Conservation (phyloP, 2,113 vertebrate species). For the Nesoenas mayeri region DNA sequence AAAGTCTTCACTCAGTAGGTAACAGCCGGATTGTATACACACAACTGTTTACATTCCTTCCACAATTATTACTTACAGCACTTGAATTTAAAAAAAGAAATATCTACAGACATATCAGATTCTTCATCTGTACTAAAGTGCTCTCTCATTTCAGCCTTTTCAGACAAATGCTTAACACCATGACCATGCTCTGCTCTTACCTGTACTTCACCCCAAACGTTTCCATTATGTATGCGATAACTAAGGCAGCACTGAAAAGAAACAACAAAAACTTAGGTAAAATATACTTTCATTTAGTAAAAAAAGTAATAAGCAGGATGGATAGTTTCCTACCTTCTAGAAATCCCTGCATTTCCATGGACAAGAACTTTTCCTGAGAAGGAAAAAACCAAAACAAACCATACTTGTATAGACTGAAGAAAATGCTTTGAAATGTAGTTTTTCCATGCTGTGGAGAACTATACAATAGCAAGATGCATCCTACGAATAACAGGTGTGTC, state of each 20-base stretch:
- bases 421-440: not conserved
- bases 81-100: not conserved
- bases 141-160: not conserved
- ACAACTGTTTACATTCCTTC: not conserved
- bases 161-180: not conserved
- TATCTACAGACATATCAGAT: not conserved
- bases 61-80: not conserved
- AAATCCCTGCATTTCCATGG: constrained; percentile 99
- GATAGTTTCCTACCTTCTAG: constrained; percentile 87
- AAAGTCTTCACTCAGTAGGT: not conserved
- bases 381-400: not conserved
- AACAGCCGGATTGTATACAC: not conserved
- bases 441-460: not conserved
- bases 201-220: constrained; percentile 99
- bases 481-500: not conserved
- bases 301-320: not conserved
- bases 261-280: not conserved
- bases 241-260: constrained; percentile 93
- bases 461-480: not conserved
- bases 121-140: not conserved
- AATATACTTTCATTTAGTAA: not conserved
- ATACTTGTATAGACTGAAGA: not conserved
- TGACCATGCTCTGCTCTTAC: constrained; percentile 60
- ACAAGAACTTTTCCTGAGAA: constrained; percentile 94
- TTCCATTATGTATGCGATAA: constrained; percentile 99